Percentiles rank a stretch among this genome's conserved stretches.
Conservation (phyloP, 2,113 vertebrate species). For the Dissostichus mawsoni region DNA sequence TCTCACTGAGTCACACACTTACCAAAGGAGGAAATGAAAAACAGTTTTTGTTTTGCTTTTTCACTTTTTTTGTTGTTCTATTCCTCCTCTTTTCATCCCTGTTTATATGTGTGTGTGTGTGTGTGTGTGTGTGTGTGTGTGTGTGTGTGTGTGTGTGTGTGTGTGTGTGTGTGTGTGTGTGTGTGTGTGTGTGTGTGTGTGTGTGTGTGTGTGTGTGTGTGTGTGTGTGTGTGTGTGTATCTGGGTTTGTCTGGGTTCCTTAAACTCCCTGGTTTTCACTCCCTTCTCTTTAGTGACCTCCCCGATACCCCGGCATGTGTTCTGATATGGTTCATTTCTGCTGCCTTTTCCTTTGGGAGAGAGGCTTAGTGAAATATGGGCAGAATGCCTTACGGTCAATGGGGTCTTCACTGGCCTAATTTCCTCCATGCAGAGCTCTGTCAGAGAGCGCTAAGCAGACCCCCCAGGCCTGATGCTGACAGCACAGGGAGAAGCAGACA, state of each 20-base stretch:
- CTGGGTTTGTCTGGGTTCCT: slow-evolving; percentile 1
- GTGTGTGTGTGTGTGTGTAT: slow-evolving; percentile 24
- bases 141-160: slow-evolving; percentile 1
- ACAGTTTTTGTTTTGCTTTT: neutral
- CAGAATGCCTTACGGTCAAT: slow-evolving; percentile 59
- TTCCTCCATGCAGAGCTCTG: slow-evolving; percentile 41
- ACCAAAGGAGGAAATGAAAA: neutral
- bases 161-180: slow-evolving; percentile 6
- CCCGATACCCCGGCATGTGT: slow-evolving; percentile 48
- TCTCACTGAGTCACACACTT: neutral
- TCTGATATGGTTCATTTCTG: slow-evolving; percentile 60
- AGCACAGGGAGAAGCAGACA: slow-evolving; percentile 34
- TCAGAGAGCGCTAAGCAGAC: slow-evolving; percentile 30
- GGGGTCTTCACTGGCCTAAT: slow-evolving; percentile 55
- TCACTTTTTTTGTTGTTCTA: neutral
- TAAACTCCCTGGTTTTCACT: neutral
- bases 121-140: slow-evolving; percentile 4
- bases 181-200: slow-evolving; percentile 2
- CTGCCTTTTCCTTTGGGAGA: slow-evolving; percentile 55
- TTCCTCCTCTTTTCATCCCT: neutral
- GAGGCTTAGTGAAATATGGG: slow-evolving; percentile 67
- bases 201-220: slow-evolving; percentile 3
- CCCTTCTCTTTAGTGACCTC: slow-evolving; percentile 27
- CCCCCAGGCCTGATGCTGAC: slow-evolving; percentile 25
- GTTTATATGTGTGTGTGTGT: neutral